Evolutionary conservation across 1,140 invertebrate genomes (phyloP).

Genomic region (Hesperophylax magnus): DNA sequence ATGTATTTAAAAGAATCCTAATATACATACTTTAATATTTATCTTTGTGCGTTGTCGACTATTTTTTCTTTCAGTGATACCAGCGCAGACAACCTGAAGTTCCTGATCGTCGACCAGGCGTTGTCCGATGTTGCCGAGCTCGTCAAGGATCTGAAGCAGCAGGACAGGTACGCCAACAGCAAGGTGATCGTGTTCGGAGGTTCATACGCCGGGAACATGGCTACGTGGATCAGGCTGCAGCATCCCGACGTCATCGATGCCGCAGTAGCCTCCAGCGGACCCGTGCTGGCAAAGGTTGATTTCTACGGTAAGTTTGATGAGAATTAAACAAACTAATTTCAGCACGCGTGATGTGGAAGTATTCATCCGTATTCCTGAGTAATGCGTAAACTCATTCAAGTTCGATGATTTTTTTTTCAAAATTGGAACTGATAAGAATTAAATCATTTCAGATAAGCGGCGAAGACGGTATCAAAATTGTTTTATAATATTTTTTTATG

Average conservation of each 20-base stretch:
- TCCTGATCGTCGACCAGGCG: slow-evolving; percentile 82
- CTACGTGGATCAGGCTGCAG: slow-evolving; percentile 81
- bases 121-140: slow-evolving; percentile 83
- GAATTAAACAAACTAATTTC: no score
- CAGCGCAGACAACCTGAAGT: slow-evolving; percentile 76
- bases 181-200: slow-evolving; percentile 83
- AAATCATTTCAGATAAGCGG: no score
- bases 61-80: slow-evolving; percentile 66
- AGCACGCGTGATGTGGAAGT: no score
- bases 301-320: slow-evolving; percentile 66
- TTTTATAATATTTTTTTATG: no score
- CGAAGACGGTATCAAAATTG: no score
- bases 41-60: no score
- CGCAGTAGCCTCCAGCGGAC: slow-evolving; percentile 82
- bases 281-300: slow-evolving; percentile 77
- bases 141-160: slow-evolving; percentile 72
- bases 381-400: no score
- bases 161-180: slow-evolving; percentile 63
- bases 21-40: no score
- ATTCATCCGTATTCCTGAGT: no score
- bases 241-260: slow-evolving; percentile 85
- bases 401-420: no score
- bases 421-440: no score
- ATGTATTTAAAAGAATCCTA: no score
- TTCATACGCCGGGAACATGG: slow-evolving; percentile 71